These are phyloP conservation scores for Phallusia fumigata DNA, from an alignment of 23 tunicate species.

Conservation along the genomic window DNA sequence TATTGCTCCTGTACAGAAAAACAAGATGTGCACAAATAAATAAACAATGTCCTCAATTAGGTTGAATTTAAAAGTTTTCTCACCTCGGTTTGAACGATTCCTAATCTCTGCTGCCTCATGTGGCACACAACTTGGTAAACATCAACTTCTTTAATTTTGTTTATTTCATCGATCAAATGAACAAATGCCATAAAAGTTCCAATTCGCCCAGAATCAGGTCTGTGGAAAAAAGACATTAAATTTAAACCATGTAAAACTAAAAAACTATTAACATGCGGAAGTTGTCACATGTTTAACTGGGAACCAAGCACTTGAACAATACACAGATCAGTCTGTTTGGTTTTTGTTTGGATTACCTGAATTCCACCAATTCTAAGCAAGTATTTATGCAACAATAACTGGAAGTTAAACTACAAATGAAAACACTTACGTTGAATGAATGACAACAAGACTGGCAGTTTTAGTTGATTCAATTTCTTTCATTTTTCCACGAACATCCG, in stretches of 20 bases:
- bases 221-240: not conserved
- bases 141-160: not conserved
- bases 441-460: not conserved
- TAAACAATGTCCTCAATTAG: not conserved
- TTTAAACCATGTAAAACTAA: not conserved
- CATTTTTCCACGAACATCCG: not conserved
- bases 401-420: too few species aligned
- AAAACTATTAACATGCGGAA: not conserved
- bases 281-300: not conserved
- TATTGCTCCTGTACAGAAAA: constrained; percentile 46
- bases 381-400: too few species aligned
- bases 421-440: not conserved
- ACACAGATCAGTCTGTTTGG: too few species aligned
- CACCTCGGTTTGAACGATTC: not conserved
- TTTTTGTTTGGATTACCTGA: not conserved
- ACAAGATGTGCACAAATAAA: not conserved
- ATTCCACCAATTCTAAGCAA: too few species aligned
- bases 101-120: not conserved
- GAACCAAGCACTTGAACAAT: not conserved
- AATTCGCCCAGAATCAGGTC: not conserved
- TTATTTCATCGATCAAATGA: not conserved
- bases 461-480: not conserved
- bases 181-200: not conserved
- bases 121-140: not conserved
- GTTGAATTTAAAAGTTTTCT: not conserved